A percentile compares a stretch with the other conserved stretches of the same genome.
Evolutionary conservation across 2,113 vertebrate genomes (phyloP).

Genomic region (Cottus gobio): DNA sequence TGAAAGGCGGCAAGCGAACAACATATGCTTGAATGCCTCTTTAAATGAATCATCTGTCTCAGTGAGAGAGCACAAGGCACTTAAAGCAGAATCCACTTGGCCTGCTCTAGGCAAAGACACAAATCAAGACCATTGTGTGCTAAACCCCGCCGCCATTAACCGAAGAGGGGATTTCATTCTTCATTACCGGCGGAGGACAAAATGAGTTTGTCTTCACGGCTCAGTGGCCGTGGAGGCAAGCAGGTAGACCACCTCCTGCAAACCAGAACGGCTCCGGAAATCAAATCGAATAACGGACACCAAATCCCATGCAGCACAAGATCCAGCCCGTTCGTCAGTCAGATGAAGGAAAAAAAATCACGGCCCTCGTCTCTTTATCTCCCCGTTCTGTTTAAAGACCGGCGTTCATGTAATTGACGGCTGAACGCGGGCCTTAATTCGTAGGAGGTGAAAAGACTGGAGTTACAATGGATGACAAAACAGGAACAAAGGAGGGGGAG

Average conservation of each 20-base stretch:
- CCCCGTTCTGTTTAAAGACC: conserved; percentile 40
- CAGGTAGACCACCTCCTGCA: conserved; percentile 30
- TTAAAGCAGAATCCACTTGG: conserved; percentile 60
- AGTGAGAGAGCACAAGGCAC: conserved; percentile 44
- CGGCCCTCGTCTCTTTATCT: conserved; percentile 60
- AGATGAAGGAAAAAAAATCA: conserved; percentile 58
- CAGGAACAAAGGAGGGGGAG: conserved; percentile 55
- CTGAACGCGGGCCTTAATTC: conserved; percentile 68
- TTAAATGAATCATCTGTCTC: conserved; percentile 67
- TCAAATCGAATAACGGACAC: conserved; percentile 20
- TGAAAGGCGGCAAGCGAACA: conserved; percentile 44
- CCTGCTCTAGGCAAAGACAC: conserved; percentile 46
- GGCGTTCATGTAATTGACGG: conserved; percentile 67
- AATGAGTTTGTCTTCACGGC: conserved; percentile 74
- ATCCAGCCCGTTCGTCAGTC: conserved; percentile 56
- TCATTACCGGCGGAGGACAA: conserved; percentile 69
- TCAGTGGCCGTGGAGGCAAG: conserved; percentile 37
- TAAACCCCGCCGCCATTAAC: conserved; percentile 42
- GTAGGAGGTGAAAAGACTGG: conserved; percentile 62
- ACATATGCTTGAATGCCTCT: conserved; percentile 43
- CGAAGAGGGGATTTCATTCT: conserved; percentile 70
- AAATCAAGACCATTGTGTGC: conserved; percentile 57
- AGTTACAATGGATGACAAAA: conserved; percentile 60
- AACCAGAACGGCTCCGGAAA: conserved; percentile 31
- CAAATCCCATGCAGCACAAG: conserved; percentile 22